Conservation (phyloP, 2,113 vertebrate species). For the Caracal caracal region DNA sequence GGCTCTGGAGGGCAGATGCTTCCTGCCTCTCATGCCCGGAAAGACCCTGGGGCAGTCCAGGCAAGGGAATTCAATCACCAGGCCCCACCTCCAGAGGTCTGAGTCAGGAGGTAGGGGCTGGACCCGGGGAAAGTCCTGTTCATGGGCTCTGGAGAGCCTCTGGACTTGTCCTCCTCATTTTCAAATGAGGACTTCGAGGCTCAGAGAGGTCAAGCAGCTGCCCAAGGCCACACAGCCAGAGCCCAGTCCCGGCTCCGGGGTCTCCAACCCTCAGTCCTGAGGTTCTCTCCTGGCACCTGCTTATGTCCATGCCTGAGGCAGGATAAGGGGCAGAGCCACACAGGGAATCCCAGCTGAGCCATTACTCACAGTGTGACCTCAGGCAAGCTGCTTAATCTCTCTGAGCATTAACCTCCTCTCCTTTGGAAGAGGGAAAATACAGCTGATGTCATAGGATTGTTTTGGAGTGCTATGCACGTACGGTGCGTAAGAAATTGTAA, state of each 20-base stretch:
- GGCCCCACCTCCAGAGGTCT: background rate
- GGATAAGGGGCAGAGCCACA: background rate
- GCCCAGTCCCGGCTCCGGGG: background rate
- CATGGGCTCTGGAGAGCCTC: rapidly evolving
- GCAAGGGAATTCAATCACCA: rapidly evolving
- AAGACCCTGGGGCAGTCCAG: rapidly evolving
- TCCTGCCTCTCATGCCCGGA: background rate
- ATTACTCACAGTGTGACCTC: background rate
- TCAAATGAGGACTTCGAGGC: background rate
- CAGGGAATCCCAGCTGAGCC: background rate
- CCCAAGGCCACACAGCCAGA: background rate
- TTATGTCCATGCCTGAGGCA: background rate
- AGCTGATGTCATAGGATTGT: background rate
- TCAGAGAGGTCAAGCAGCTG: background rate
- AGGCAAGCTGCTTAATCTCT: background rate
- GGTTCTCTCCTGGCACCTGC: background rate
- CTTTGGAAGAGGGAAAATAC: background rate
- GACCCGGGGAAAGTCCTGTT: too few species aligned
- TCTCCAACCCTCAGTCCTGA: background rate
- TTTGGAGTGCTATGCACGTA: background rate
- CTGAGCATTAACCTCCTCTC: background rate
- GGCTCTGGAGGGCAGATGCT: background rate
- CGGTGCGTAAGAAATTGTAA: background rate
- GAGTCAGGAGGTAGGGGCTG: background rate
- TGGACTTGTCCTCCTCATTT: rapidly evolving